Conservation (phyloP, 2,113 vertebrate species). For the Eptesicus fuscus region DNA sequence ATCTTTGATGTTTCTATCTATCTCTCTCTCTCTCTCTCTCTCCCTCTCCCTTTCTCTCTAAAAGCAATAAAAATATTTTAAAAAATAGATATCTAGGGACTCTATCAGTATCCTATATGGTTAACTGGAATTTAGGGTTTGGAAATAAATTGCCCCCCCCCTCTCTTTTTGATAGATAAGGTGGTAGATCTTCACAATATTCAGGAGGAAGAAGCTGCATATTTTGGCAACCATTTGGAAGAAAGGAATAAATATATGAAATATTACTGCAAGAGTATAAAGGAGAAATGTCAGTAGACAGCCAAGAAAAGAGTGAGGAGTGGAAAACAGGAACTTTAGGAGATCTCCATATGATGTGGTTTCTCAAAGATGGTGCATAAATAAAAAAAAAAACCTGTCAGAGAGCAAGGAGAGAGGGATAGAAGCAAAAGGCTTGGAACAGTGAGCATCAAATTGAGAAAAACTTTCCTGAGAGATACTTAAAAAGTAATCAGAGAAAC, state of each 20-base stretch:
- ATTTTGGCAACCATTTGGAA: slow-evolving; percentile 51
- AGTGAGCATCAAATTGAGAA: slow-evolving; percentile 50
- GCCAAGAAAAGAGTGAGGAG: slow-evolving; percentile 47
- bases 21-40: no score
- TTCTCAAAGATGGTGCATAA: slow-evolving; percentile 27
- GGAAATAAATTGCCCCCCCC: neutral
- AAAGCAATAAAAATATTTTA: neutral
- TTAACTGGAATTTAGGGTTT: slow-evolving; percentile 32
- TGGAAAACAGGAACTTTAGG: slow-evolving; percentile 28
- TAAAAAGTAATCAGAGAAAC: slow-evolving; percentile 67
- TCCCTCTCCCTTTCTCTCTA: no score
- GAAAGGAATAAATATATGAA: slow-evolving; percentile 40
- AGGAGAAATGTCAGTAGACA: slow-evolving; percentile 46
- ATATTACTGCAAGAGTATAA: slow-evolving; percentile 32
- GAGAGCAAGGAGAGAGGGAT: slow-evolving; percentile 6
- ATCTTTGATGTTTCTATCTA: no score
- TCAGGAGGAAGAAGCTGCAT: slow-evolving; percentile 56
- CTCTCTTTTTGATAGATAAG: slow-evolving; percentile 41
- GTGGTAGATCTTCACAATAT: slow-evolving; percentile 48
- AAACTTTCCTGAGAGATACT: slow-evolving; percentile 57
- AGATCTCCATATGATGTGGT: slow-evolving; percentile 15
- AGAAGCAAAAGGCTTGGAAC: slow-evolving; percentile 42
- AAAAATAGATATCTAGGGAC: neutral
- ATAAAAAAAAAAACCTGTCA: neutral
- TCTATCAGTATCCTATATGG: neutral